Evolutionary conservation across 1,140 invertebrate genomes (phyloP), one percentile per base, ranked within the genome.

Genomic region (Trinorchestia longiramus): DNA sequence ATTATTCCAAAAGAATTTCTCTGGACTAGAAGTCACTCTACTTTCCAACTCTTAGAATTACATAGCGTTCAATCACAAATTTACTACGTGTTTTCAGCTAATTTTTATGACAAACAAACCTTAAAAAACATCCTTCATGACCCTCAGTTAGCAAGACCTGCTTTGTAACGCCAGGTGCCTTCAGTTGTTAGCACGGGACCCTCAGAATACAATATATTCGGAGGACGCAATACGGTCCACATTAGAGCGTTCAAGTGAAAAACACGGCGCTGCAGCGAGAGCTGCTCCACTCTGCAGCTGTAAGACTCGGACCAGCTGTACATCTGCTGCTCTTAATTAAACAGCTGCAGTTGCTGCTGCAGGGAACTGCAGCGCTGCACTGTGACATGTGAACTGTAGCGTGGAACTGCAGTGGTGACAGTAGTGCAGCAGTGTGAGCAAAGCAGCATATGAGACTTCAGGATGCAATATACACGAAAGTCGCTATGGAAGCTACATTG

Each of bases 281-380:
- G 62, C 62, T 77, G 62, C 62, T 77, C 28, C 62, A 28, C 62
- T 77, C 62, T 77, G 62, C 62, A 77, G 62, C 62, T 77, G 62
- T 77, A 77, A 77, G 62, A 77, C 62, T 77, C 62, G 62, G 62
- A 28, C 62, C 62, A 77, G 62, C 62, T 77, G 62, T 77, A 77
- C 62, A 77, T 77, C 62, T 36, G 62, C 28, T 77, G 62, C 15
- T 77, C 62, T 77, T 77, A 77, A 77, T 77, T 77, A 77, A 77
- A 77, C 62, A 77, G 62, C 62, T 77, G 62, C 62, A 77, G 62
- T 77, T 77, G 62, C 62, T 77, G 62, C 62, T 77, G 62, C 62
- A 77, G 62, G 15, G 62, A 77, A 77, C 62, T 77, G 62, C 62
- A 53, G 47, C 47, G 6, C 19, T 19, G 19, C 47, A 77, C 62